Percentiles rank a stretch among this genome's conserved stretches.
These are phyloP conservation scores for Ridgeia piscesae DNA, from an alignment of 1,140 invertebrate species.

Conservation along the genomic window DNA sequence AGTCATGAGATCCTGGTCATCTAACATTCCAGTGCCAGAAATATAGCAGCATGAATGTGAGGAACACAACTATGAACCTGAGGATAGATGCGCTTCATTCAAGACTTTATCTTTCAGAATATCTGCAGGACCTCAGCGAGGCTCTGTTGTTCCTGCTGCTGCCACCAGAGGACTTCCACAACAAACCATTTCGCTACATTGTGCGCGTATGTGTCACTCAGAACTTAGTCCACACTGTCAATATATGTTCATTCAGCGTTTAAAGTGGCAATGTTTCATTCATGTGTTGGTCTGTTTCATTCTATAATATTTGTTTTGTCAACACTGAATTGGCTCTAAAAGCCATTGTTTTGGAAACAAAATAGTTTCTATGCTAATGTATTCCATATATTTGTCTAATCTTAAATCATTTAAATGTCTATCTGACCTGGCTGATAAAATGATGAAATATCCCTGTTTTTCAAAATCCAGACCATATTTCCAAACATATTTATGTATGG, in stretches of 20 bases:
- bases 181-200: constrained; percentile 75
- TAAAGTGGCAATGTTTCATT: not conserved
- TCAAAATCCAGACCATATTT: too few relatives aligned
- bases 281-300: constrained; percentile 13
- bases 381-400: not conserved
- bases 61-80: too few relatives aligned
- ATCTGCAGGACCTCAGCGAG: constrained; percentile 81
- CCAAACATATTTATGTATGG: too few relatives aligned
- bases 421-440: too few relatives aligned
- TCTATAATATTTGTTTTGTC: not conserved
- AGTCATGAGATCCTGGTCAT: not conserved
- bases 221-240: not conserved
- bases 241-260: not conserved
- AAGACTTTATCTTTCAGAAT: constrained; percentile 65
- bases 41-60: too few relatives aligned
- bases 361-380: too few relatives aligned
- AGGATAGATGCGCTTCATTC: not conserved
- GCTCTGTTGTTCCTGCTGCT: constrained; percentile 80
- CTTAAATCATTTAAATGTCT: too few relatives aligned
- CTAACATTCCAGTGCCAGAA: not conserved
- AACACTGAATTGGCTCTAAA: too few relatives aligned
- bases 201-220: constrained; percentile 45
- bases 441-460: too few relatives aligned
- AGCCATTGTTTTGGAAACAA: too few relatives aligned
- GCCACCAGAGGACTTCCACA: constrained; percentile 83